Evolutionary conservation across 2,888 invertebrate genomes (phyloP), one percentile per base, ranked within the genome.

Genomic region (Gymnoscelis rufifasciata): DNA sequence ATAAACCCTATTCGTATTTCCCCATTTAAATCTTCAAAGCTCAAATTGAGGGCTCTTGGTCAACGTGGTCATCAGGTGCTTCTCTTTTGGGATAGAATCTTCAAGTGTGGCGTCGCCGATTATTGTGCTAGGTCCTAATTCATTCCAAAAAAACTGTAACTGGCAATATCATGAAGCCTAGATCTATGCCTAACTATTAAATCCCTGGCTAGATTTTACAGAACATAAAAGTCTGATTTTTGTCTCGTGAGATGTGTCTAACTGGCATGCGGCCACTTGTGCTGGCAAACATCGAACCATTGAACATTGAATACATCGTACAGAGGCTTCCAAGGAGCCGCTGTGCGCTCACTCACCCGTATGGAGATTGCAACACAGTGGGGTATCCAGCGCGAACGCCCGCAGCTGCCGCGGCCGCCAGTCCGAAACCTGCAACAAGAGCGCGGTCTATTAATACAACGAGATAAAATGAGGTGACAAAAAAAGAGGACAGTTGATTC

Each of bases 311-410:
- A 86, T 77, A 81, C 69, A 79, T 78, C 66, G 78, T 74, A 82
- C 70, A 80, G 61, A 78, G 74, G 74, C 69, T 65, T 59, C 56
- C 56, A 61, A 57, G 55, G 52, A 57, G 52, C 31, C 24, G 46
- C 44, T 47, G 49, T 52, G 49, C 49, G 51, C 15, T 10, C 56
- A 93, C 95, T 95, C 89, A 95, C 95, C 95, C 95, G 74, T 95
- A 95, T 76, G 94, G 95, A 59, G 94, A 90, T 50, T 93, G 95
- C 66, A 95, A 88, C 55, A 95, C 91, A 38, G 93, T 89, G 43
- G 93, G 95, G 75, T 95, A 95, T 56, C 94, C 94, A 12, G 94
- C 90, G 59, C 95, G 91, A 52, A 95, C 92, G 55, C 94, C 93
- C 41, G 91, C 89, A 56, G 94, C 92, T 30, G 87, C 84, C 31